A percentile compares a stretch with the other conserved stretches of the same genome.
Conservation (phyloP, 2,888 invertebrate species). For the Marasmarcha lunaedactyla region DNA sequence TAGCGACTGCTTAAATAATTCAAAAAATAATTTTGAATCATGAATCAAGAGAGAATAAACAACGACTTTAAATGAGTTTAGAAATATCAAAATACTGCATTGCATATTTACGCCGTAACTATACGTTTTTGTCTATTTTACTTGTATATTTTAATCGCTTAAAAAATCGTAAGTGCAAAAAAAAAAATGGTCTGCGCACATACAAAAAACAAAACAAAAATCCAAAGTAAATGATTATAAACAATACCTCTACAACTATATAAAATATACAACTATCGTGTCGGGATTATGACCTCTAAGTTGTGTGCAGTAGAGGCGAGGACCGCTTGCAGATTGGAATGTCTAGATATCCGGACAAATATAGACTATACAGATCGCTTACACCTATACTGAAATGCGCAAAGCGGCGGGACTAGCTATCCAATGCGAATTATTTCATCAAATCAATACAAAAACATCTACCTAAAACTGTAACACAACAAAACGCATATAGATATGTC, state of each 20-base stretch:
- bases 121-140: too few relatives aligned
- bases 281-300: too few relatives aligned
- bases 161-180: too few relatives aligned
- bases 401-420: constrained; percentile 59
- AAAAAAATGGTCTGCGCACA: constrained; percentile 22
- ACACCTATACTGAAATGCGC: constrained; percentile 56
- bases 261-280: constrained; percentile 29
- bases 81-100: too few relatives aligned
- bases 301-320: too few relatives aligned
- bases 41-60: too few relatives aligned
- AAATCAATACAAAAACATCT: constrained; percentile 3
- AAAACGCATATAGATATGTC: constrained; percentile 52
- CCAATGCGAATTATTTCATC: constrained; percentile 44
- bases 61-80: too few relatives aligned
- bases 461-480: constrained; percentile 20
- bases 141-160: too few relatives aligned
- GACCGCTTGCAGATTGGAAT: constrained; percentile 35
- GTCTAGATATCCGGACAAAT: constrained; percentile 54
- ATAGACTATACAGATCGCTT: constrained; percentile 39
- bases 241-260: constrained; percentile 23
- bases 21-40: too few relatives aligned
- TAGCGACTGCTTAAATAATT: too few relatives aligned
- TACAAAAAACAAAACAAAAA: too few relatives aligned
- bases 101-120: too few relatives aligned
- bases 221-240: constrained; percentile 25